Evolutionary conservation across 2,797 vertebrate species (phyloP), one percentile per base, ranked within the genome.

Genomic region (Acropternis orthonyx): DNA sequence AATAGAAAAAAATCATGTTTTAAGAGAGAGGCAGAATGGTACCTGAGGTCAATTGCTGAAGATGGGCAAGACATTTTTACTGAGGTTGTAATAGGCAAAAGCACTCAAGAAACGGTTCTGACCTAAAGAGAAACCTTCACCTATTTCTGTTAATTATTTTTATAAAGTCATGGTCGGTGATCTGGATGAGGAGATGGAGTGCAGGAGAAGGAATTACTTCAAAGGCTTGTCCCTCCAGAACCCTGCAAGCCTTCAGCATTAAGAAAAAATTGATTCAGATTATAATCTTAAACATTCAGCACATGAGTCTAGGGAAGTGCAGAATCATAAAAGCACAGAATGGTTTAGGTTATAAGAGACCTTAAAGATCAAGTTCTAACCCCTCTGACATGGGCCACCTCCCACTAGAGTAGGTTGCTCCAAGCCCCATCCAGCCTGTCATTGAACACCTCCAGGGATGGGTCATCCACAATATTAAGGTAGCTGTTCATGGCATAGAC

Each of bases 401-500:
- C 4, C 19, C 34, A 19, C 34, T 3, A 12, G 30, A 14, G 7
- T 24, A 34, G 21, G 12, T 0, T 46, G 52, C 52, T 48, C 22
- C 54, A 54, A 52, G 27, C 27, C 48, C 39, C 22, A 20, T 8
- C 48, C 34, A 75, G 15, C 19, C 15, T 16, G 5, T 14, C 32
- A 36, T 14, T n/a, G 32, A 82, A 16, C 56, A 43, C 22, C 56
- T 43, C 19, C 41, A 37, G 49, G 15, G 27, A 23, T 32, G 26
- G 32, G 15, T 7, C 19, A n/a, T 22, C 19, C 36, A 17, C 3
- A 5, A 4, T 2, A 36, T 21, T 10, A 37, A 59, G 11, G 58
- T 26, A 48, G 16, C 13, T 28, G 26, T n/a, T 73, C 32, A 24
- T 6, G 10, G 9, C 28, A 63, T 49, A 0, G 1, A 4, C 48